These are phyloP conservation scores for Nerophis lumbriciformis DNA, from an alignment of 2,113 vertebrate genomes.

Conservation along the genomic window DNA sequence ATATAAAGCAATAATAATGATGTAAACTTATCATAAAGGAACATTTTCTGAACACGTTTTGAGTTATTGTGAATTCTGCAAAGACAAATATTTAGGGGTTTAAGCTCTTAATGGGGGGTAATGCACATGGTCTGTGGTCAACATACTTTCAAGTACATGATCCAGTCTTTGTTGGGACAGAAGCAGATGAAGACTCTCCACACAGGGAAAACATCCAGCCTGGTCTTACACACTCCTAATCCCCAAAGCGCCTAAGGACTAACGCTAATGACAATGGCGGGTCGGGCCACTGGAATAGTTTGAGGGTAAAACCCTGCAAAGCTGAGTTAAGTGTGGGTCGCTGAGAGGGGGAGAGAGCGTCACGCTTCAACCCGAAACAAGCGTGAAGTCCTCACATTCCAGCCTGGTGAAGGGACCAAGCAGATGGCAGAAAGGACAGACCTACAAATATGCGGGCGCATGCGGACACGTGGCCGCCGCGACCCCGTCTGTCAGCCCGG, in stretches of 20 bases:
- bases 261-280: conserved; percentile 33
- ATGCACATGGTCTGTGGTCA: neutral
- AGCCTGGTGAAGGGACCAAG: conserved; percentile 3
- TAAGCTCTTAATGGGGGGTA: too few species aligned
- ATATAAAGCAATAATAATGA: too few species aligned
- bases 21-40: too few species aligned
- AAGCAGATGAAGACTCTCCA: conserved; percentile 23
- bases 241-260: conserved; percentile 25
- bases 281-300: conserved; percentile 1
- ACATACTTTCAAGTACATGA: neutral
- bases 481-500: conserved; percentile 43
- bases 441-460: neutral
- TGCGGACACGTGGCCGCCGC: neutral
- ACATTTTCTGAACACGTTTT: too few species aligned
- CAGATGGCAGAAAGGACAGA: conserved; percentile 11
- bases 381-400: conserved; percentile 28
- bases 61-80: too few species aligned
- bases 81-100: too few species aligned
- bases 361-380: conserved; percentile 17
- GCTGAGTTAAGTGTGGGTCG: neutral
- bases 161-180: conserved; percentile 40
- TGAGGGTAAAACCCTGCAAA: neutral
- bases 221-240: conserved; percentile 46
- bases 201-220: conserved; percentile 40
- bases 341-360: neutral